These are phyloP conservation scores for Istiophorus platypterus DNA, from an alignment of 2,113 vertebrate genomes.

Conservation along the genomic window DNA sequence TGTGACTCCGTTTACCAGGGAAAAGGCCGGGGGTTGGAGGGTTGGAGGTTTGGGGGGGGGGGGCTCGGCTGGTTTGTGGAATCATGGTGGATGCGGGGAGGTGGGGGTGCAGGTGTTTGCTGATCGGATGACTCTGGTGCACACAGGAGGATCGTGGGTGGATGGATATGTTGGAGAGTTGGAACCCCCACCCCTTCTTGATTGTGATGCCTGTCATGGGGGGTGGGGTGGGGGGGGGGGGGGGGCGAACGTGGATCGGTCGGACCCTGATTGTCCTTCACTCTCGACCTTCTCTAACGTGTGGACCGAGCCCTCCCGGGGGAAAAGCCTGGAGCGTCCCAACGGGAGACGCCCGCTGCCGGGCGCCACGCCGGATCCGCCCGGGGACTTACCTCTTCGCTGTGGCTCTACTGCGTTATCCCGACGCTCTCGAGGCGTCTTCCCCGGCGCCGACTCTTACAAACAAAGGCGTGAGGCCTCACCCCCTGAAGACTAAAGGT, in stretches of 20 bases:
- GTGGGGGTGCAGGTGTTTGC: slow-evolving; percentile 80
- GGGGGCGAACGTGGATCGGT: slow-evolving; percentile 40
- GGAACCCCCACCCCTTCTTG: slow-evolving; percentile 63
- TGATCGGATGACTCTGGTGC: slow-evolving; percentile 83
- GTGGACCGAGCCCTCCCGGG: slow-evolving; percentile 36
- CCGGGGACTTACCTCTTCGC: slow-evolving; percentile 74
- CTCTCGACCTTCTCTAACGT: slow-evolving; percentile 38
- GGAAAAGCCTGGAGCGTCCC: not conserved
- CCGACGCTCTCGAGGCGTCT: slow-evolving; percentile 32
- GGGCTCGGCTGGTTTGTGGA: slow-evolving; percentile 79
- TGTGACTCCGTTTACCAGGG: slow-evolving; percentile 74
- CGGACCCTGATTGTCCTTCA: slow-evolving; percentile 36
- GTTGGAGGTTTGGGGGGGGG: too few species aligned
- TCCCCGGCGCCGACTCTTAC: slow-evolving; percentile 39
- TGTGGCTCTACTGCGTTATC: slow-evolving; percentile 46
- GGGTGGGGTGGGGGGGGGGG: slow-evolving; percentile 36
- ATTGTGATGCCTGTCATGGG: slow-evolving; percentile 57
- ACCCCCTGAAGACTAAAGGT: slow-evolving; percentile 79
- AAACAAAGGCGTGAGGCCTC: slow-evolving; percentile 64
- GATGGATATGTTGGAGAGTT: slow-evolving; percentile 81
- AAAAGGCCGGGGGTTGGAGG: too few species aligned
- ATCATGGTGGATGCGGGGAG: slow-evolving; percentile 81
- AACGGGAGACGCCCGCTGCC: slow-evolving; percentile 42
- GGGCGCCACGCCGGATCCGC: slow-evolving; percentile 42
- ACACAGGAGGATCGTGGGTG: slow-evolving; percentile 83